These are phyloP conservation scores for Dasypus novemcinctus DNA, from an alignment of 2,113 vertebrate genomes.

Conservation along the genomic window DNA sequence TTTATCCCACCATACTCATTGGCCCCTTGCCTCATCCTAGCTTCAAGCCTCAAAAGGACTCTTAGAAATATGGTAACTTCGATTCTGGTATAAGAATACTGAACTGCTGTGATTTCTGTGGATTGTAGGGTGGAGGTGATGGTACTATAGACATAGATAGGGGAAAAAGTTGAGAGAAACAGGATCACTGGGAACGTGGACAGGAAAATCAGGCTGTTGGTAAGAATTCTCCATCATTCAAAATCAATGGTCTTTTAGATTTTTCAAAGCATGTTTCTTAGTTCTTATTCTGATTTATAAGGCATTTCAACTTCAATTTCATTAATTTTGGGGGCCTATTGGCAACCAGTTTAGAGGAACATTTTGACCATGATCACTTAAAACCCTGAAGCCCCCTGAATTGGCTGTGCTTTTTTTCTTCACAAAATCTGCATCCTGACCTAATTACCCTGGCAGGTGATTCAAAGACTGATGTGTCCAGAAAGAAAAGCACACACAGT, in stretches of 20 bases:
- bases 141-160: neutral
- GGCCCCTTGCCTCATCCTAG: neutral
- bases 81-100: neutral
- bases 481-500: neutral
- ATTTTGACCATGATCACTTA: neutral
- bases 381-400: neutral
- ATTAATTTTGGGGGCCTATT: neutral
- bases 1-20: neutral
- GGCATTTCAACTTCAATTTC: neutral
- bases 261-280: neutral
- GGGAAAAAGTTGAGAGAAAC: too few species aligned
- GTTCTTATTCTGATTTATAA: neutral
- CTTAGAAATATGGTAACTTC: neutral
- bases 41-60: neutral
- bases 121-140: too few species aligned
- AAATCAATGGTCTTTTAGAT: neutral
- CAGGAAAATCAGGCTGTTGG: neutral
- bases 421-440: constrained; percentile 11
- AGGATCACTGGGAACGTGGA: neutral
- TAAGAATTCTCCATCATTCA: neutral
- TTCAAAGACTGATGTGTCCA: constrained; percentile 19
- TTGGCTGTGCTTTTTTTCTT: neutral
- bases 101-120: neutral
- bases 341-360: neutral
- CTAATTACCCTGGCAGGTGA: neutral